Evolutionary conservation across 2,113 vertebrate species (phyloP).

Genomic region (Bubalus kerabau): DNA sequence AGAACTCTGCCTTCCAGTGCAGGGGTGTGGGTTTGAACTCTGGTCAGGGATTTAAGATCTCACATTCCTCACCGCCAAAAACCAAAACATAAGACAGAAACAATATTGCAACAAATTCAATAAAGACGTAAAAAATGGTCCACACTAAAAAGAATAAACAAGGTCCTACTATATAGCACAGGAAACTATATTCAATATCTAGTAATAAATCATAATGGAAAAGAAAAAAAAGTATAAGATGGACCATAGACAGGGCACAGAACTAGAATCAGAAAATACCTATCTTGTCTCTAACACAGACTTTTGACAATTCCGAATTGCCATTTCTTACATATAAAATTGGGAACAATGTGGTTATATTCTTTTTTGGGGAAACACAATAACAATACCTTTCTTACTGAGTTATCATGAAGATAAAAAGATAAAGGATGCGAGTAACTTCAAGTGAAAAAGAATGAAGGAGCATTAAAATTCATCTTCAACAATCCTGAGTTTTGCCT

Average conservation of each 20-base stretch:
- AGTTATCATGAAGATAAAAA: background rate
- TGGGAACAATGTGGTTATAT: background rate
- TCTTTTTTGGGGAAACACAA: background rate
- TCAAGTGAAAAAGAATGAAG: background rate
- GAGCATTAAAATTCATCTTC: background rate
- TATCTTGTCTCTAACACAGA: background rate
- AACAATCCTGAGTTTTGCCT: background rate
- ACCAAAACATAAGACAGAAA: background rate
- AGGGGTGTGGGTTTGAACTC: background rate
- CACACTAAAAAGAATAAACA: background rate
- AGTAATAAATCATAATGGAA: background rate
- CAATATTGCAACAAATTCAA: background rate
- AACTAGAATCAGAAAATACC: background rate
- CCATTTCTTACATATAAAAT: background rate
- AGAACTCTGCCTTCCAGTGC: background rate
- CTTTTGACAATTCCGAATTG: background rate
- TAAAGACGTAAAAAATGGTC: background rate
- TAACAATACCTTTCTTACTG: background rate
- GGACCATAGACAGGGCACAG: background rate
- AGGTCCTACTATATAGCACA: background rate
- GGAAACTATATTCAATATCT: background rate
- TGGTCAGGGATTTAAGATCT: background rate
- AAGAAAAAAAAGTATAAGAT: background rate
- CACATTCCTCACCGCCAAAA: accelerated
- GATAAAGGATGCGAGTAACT: background rate